Evolutionary conservation across 2,797 vertebrate genomes (phyloP).

Genomic region (Tapirus indicus): DNA sequence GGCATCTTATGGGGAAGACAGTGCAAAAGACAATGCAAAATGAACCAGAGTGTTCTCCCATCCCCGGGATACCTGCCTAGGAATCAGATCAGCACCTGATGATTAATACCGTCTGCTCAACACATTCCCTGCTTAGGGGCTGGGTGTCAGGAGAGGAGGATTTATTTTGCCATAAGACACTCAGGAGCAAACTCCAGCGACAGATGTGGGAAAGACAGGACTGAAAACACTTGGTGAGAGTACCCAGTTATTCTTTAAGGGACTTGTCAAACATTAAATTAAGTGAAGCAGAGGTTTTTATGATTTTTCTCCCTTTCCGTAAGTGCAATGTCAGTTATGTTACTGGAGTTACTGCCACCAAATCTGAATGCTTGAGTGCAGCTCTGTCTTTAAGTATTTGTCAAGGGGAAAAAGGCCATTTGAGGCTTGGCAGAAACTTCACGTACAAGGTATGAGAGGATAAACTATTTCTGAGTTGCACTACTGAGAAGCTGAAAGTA

Average conservation of each 20-base stretch:
- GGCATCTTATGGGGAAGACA: not conserved
- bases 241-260: slow-evolving; percentile 64
- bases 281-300: slow-evolving; percentile 65
- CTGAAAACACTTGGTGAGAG: slow-evolving; percentile 67
- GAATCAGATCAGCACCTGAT: not conserved
- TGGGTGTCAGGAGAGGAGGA: slow-evolving; percentile 60
- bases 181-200: slow-evolving; percentile 64
- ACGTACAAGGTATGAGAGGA: not conserved
- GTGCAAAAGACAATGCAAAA: not conserved
- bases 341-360: slow-evolving; percentile 60
- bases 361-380: slow-evolving; percentile 36
- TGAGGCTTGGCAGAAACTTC: slow-evolving; percentile 60
- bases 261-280: slow-evolving; percentile 65
- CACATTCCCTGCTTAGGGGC: slow-evolving; percentile 38
- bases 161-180: slow-evolving; percentile 59
- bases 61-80: not conserved
- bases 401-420: not conserved
- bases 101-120: slow-evolving; percentile 44
- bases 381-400: slow-evolving; percentile 65
- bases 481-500: not conserved
- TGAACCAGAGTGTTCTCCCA: not conserved
- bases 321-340: slow-evolving; percentile 69
- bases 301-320: slow-evolving; percentile 61
- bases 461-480: not conserved
- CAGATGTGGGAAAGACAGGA: slow-evolving; percentile 45